Evolutionary conservation across 2,888 invertebrate species (phyloP).

Genomic region (Macroteleia sp.): DNA sequence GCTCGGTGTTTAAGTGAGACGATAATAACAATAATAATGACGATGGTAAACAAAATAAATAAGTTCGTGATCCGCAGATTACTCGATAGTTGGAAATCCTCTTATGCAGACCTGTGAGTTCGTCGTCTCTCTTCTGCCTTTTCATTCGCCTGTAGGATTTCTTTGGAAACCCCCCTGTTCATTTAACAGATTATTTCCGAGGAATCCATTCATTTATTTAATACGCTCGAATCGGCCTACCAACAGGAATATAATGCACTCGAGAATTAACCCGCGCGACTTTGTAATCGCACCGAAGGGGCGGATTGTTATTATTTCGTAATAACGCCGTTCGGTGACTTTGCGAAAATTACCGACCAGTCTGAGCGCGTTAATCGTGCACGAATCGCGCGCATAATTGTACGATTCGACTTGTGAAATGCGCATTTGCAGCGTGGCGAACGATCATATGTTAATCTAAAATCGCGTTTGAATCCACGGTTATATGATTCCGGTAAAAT

Average conservation of each 20-base stretch:
- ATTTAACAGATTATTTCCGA: constrained; percentile 11
- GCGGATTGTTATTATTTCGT: neutral
- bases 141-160: neutral
- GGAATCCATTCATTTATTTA: constrained; percentile 14
- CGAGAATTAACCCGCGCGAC: neutral
- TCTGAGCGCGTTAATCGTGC: neutral
- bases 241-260: neutral
- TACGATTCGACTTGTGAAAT: too few relatives aligned
- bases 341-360: neutral
- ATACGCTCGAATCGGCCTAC: neutral
- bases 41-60: constrained; percentile 1
- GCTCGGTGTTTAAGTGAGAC: neutral
- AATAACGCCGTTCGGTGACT: neutral
- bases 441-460: too few relatives aligned
- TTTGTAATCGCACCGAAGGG: constrained; percentile 2
- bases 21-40: neutral
- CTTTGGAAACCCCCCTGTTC: neutral
- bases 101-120: constrained; percentile 11
- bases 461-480: too few relatives aligned
- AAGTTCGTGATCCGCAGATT: constrained; percentile 11
- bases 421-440: too few relatives aligned
- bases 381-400: neutral
- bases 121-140: neutral
- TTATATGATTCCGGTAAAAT: too few relatives aligned
- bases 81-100: constrained; percentile 25